Percentiles rank a stretch among this genome's conserved stretches.
These are phyloP conservation scores for Cyclophora punctaria DNA, from an alignment of 2,888 invertebrate genomes.

Conservation along the genomic window DNA sequence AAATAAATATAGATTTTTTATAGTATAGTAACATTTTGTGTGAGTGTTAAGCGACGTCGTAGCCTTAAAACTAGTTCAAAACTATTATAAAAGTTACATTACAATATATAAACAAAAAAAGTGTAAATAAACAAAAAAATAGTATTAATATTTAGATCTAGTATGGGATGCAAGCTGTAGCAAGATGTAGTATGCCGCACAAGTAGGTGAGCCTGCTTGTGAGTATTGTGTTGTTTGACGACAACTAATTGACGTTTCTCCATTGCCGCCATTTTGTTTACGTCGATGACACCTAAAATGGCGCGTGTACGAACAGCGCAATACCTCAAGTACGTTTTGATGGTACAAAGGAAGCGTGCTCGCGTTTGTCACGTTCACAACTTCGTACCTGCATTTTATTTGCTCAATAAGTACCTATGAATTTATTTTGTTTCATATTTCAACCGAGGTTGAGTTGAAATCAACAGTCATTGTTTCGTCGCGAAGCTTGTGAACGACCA, in stretches of 20 bases:
- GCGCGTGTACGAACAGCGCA: conserved; percentile 19
- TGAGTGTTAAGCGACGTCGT: conserved; percentile 64
- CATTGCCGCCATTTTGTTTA: conserved; percentile 8
- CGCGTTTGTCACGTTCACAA: conserved; percentile 17
- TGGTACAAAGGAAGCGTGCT: conserved; percentile 47
- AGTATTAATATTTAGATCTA: conserved; percentile 58
- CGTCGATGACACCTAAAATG: conserved; percentile 10
- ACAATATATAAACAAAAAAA: conserved; percentile 37
- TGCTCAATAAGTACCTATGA: conserved; percentile 1
- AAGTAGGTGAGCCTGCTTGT: conserved; percentile 32
- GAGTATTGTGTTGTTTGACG: conserved; percentile 25
- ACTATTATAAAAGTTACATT: conserved; percentile 48
- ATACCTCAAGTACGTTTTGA: conserved; percentile 30
- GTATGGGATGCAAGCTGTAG: conserved; percentile 51
- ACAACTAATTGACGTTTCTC: background rate
- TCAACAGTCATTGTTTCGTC: conserved; percentile 5
- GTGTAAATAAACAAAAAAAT: conserved; percentile 61
- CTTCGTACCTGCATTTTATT: conserved; percentile 6
- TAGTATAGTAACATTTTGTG: conserved; percentile 45
- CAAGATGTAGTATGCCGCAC: conserved; percentile 44
- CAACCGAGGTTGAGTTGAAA: background rate
- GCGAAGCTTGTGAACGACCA: conserved; percentile 8
- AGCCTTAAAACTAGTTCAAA: conserved; percentile 76
- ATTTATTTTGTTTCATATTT: background rate
- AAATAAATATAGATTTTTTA: conserved; percentile 24